A percentile compares a stretch with the other conserved stretches of the same genome.
These are phyloP conservation scores for Myotis lucifugus DNA, from an alignment of 2,113 vertebrate genomes.

Conservation along the genomic window DNA sequence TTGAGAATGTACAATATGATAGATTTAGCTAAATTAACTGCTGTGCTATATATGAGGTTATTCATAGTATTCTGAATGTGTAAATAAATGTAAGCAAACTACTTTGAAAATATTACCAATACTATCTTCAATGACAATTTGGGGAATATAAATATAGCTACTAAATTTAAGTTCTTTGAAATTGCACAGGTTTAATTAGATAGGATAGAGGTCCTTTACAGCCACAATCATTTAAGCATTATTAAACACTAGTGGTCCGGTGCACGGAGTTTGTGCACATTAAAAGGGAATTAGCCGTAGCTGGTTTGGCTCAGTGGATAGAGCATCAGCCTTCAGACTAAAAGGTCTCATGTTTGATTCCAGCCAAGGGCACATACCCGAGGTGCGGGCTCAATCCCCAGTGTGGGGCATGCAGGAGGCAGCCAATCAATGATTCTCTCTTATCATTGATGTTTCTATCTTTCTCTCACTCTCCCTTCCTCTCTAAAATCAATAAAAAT, in stretches of 20 bases:
- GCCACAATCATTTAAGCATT: slow-evolving; percentile 58
- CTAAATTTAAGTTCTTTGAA: slow-evolving; percentile 60
- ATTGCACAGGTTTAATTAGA: slow-evolving; percentile 67
- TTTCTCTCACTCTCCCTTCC: too few species aligned
- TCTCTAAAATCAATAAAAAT: too few species aligned
- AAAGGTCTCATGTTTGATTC: too few species aligned
- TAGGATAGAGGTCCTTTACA: slow-evolving; percentile 44
- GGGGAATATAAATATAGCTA: slow-evolving; percentile 23
- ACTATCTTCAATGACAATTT: not conserved
- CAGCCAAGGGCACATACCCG: too few species aligned
- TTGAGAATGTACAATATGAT: not conserved
- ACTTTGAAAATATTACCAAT: not conserved
- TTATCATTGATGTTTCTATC: too few species aligned
- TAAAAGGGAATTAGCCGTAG: too few species aligned
- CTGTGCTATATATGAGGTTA: not conserved
- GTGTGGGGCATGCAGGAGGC: too few species aligned
- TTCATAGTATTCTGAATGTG: not conserved
- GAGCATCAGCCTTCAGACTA: too few species aligned
- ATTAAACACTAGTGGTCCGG: slow-evolving; percentile 12
- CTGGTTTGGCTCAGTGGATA: too few species aligned
- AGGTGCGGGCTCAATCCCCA: too few species aligned
- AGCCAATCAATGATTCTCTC: too few species aligned
- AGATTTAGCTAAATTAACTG: not conserved
- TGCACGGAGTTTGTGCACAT: too few species aligned
- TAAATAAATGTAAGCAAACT: slow-evolving; percentile 30